Conservation (phyloP, 2,797 vertebrate genomes). For the Gouania willdenowi region DNA sequence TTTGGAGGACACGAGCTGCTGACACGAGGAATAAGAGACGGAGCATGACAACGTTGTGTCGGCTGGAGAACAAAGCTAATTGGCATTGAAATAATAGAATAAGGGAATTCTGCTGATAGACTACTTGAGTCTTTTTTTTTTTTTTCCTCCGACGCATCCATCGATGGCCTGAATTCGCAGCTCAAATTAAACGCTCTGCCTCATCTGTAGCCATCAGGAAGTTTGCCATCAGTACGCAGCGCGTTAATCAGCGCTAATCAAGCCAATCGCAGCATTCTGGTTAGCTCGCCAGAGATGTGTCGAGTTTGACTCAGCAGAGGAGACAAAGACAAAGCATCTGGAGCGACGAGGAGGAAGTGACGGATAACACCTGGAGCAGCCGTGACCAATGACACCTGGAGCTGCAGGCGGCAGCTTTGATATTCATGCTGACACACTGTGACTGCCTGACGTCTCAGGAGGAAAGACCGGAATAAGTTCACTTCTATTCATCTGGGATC, state of each 20-base stretch:
- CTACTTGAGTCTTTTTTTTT: constrained; percentile 28
- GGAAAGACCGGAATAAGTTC: constrained; percentile 3
- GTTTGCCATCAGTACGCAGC: constrained; percentile 8
- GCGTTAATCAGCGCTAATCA: constrained; percentile 44
- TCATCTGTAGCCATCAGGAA: constrained; percentile 31
- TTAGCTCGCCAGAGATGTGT: constrained; percentile 21
- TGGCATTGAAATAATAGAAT: constrained; percentile 37
- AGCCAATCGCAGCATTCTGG: constrained; percentile 19
- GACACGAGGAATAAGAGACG: constrained; percentile 21
- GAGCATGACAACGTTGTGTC: constrained; percentile 20
- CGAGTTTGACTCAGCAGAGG: constrained; percentile 24
- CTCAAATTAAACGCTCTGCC: constrained; percentile 30
- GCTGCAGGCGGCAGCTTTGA: background rate
- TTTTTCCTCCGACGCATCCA: constrained; percentile 11
- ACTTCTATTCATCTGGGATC: constrained; percentile 26
- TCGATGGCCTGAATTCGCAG: constrained; percentile 20
- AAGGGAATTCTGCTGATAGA: constrained; percentile 22
- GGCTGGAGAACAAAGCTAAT: constrained; percentile 40
- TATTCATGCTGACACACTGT: constrained; percentile 1
- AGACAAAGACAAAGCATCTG: constrained; percentile 17
- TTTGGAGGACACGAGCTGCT: constrained; percentile 24
- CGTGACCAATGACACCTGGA: constrained; percentile 5
- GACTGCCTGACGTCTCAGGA: background rate
- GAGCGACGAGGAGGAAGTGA: constrained; percentile 5
- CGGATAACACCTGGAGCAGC: constrained; percentile 36